Base-by-base conservation (phyloP, 2,888 invertebrate species). In the Corbicula japonica region DNA sequence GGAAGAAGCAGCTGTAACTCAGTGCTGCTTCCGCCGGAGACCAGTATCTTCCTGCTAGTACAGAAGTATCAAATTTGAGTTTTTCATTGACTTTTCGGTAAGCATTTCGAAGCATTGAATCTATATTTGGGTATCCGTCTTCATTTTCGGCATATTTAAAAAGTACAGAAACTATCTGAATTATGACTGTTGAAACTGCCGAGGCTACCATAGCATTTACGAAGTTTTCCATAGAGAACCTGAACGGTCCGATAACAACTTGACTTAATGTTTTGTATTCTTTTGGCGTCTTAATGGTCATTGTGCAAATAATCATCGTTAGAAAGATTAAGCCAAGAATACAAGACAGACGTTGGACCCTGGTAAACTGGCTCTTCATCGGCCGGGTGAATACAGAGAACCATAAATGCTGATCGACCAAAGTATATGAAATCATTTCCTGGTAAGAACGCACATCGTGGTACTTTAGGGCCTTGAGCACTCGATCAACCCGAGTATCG, bases 391-490 rank as follows among this genome's bases (percentile, higher is more conserved):
- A 91, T 35, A 94, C 90, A 0, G 94, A 94, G 56, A 94, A 88
- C 94, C 94, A 94, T 28, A 94, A 85, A 75, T 94, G 94, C 10
- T 91, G 92, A 75, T 94, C 94, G 0, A 92, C 88, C 2, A 92
- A 83, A 4, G 90, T 91, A 65, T 91, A 91, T 5, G 91, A 88
- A 77, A 93, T 92, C 52, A 94, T 86, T 69, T 93, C 92, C 32
- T 87, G 86, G 79, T 93, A 94, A 21, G 91, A 88, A 21, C 89
- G 90, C 26, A 92, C 85, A 50, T 93, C 92, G 18, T 91, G 91
- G 28, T 86, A 82, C 8, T 90, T 88, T 21, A 92, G 91, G 0
- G 93, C 92, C 6, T 92, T 92, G 5, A 94, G 75, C 3, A 93
- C 76, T 15, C 94, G 87, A 72, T 94, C 94, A 38, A 94, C 91